Evolutionary conservation across 2,888 invertebrate genomes (phyloP), one percentile per base, ranked within the genome.

Genomic region (Rhaphigaster nebulosa): DNA sequence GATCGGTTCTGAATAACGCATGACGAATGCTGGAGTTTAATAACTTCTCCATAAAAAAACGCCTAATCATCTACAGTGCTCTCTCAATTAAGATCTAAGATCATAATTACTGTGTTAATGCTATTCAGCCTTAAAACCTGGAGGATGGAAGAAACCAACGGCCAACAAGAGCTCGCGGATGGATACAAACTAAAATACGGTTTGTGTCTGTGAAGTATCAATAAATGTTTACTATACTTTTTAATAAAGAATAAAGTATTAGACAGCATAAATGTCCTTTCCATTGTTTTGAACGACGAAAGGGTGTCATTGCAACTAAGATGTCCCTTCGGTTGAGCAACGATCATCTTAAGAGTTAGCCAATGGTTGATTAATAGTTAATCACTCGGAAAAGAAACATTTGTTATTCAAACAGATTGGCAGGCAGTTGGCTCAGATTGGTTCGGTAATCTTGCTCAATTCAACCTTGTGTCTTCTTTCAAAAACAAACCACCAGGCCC

Each of bases 361-460:
- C 84, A 84, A 84, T 45, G n/a, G n/a, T 84, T 84, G 84, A 84
- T 84, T 84, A 84, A 84, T 84, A 84, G 84, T 84, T 84, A 84
- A 84, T 84, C 84, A 45, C 45, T 84, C 84, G 15, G 45, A 84
- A 84, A 84, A 80, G 80, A 26, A 80, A 41, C 45, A 84, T 84
- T 84, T 84, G 84, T 84, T 84, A 84, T 84, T 84, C 84, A 84
- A 84, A 50, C 84, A 50, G 45, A 84, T 50, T 84, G 84, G 84
- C 84, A 76, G 84, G 84, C 84, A 45, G 45, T 50, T 84, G 45
- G 45, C 84, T 50, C 84, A 50, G 84, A 84, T 84, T 15, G 84
- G 45, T 84, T 84, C 84, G 84, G 45, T n/a, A 50, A 41, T 84
- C 84, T 84, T 84, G 13, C 84, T 26, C 84, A 84, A 84, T 18